These are phyloP conservation scores for Actenoides hombroni DNA, from an alignment of 2,113 vertebrate genomes.

Conservation along the genomic window DNA sequence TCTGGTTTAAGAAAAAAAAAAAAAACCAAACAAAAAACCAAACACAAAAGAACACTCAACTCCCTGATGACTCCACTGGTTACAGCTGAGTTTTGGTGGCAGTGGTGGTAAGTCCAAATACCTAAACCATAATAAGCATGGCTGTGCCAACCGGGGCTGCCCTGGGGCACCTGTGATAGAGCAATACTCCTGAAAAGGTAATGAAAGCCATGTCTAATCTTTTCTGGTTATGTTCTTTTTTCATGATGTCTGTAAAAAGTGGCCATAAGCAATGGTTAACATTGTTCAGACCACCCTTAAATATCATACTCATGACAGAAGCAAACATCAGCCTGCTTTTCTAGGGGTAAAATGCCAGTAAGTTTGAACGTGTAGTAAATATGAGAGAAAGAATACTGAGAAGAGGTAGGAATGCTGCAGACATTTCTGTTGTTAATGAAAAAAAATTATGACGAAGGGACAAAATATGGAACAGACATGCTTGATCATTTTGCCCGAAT, in stretches of 20 bases:
- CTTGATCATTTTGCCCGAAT: neutral
- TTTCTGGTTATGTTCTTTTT: neutral
- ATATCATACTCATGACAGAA: neutral
- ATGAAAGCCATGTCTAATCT: neutral
- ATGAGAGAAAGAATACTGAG: neutral
- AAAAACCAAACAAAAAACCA: neutral
- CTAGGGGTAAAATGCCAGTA: neutral
- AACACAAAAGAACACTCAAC: neutral
- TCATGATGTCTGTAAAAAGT: neutral
- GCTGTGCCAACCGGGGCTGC: neutral
- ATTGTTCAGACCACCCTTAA: neutral
- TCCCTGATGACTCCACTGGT: neutral
- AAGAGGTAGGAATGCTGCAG: neutral
- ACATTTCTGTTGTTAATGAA: neutral
- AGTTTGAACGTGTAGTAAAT: neutral
- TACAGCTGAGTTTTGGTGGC: neutral
- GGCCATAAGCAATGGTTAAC: neutral
- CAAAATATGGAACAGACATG: neutral
- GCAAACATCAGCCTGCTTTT: neutral
- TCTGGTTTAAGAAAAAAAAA: neutral
- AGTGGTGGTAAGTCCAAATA: neutral
- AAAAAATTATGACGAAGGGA: neutral
- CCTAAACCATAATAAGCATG: neutral
- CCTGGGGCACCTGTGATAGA: neutral
- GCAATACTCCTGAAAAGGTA: neutral